phyloP scores from a whole-genome alignment of 1,140 invertebrate species.

The Episyrphus balteatus region DNA sequence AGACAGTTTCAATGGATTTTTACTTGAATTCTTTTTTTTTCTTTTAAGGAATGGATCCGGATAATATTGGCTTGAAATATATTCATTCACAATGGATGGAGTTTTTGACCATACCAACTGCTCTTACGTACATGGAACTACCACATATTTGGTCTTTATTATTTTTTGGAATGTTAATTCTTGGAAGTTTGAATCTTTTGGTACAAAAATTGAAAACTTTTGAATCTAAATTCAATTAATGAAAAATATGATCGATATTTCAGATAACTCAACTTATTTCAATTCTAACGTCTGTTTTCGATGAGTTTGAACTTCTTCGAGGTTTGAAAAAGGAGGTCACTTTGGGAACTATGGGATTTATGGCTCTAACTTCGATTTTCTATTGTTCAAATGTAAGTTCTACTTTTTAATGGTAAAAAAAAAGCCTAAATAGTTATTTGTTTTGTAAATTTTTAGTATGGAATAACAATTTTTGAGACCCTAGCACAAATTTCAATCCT shows the following conservation, averaged over 20 bases:
- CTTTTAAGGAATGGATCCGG: too few relatives aligned
- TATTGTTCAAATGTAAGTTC: neutral
- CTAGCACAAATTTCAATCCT: conserved; percentile 44
- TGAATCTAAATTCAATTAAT: neutral
- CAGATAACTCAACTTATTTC: conserved; percentile 2
- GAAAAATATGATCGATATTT: neutral
- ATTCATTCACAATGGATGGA: conserved; percentile 1
- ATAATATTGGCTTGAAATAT: too few relatives aligned
- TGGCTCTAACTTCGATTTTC: neutral
- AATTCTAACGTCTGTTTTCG: neutral
- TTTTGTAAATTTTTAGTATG: conserved; percentile 13
- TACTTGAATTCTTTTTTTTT: too few relatives aligned
- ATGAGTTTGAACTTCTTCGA: neutral
- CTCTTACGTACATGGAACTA: conserved; percentile 2
- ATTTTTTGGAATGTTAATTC: conserved; percentile 6
- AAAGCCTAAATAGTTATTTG: neutral
- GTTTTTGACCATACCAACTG: conserved; percentile 5
- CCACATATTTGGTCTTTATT: conserved; percentile 8
- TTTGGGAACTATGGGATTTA: neutral
- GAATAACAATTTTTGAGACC: conserved; percentile 9
- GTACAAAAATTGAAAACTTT: neutral
- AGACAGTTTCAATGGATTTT: too few relatives aligned
- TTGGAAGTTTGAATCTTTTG: conserved; percentile 3
- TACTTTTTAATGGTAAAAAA: too few relatives aligned
- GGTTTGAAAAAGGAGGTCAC: neutral